Conservation (phyloP, 2,888 invertebrate genomes). For the Hermaeophaga mercurialis region DNA sequence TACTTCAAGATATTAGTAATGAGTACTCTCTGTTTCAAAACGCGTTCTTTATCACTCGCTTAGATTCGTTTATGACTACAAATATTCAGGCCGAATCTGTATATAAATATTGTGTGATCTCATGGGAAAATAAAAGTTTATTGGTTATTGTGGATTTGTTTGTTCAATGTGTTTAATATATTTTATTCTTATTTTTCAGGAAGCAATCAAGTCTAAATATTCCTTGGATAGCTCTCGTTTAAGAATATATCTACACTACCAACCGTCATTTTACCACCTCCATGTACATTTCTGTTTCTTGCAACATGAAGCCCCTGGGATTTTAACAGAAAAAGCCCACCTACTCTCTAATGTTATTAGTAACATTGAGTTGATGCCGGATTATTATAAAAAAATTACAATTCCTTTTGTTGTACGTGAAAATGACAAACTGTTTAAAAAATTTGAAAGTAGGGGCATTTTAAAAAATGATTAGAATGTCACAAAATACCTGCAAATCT, state of each 20-base stretch:
- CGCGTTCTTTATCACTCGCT: no score
- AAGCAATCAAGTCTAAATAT: constrained; percentile 78
- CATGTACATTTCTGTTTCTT: constrained; percentile 92
- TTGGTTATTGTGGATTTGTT: no score
- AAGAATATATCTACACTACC: constrained; percentile 90
- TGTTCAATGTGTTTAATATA: no score
- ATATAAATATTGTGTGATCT: no score
- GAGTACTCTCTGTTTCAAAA: no score
- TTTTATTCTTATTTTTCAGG: constrained; percentile 62
- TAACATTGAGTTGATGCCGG: constrained; percentile 80
- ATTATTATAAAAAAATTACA: constrained; percentile 84
- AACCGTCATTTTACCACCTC: constrained; percentile 95
- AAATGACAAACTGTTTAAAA: constrained; percentile 72
- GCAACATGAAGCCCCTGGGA: constrained; percentile 80
- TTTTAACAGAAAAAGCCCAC: constrained; percentile 84
- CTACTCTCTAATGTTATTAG: constrained; percentile 85
- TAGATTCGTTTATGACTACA: no score
- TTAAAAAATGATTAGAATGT: constrained; percentile 52
- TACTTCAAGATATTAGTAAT: no score
- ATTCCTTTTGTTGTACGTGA: constrained; percentile 81
- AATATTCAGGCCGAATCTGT: no score
- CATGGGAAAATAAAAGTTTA: no score
- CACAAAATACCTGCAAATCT: constrained; percentile 52
- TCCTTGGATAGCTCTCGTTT: constrained; percentile 71
- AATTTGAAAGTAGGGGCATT: constrained; percentile 65